Evolutionary conservation across 2,113 vertebrate species (phyloP), one percentile per base, ranked within the genome.

Genomic region (Helogale parvula): DNA sequence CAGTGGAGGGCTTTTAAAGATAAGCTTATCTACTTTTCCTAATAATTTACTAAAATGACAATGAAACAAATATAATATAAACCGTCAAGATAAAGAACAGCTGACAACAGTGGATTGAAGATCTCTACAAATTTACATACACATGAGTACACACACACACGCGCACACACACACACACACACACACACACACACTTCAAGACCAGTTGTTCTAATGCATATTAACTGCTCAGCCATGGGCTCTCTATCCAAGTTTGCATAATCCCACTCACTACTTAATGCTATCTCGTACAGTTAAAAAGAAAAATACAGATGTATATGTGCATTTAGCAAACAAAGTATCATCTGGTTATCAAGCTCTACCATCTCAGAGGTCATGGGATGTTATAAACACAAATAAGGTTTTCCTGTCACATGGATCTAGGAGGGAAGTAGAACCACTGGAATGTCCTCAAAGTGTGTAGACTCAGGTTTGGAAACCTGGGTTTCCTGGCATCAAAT

Each of bases 361-460:
- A 66, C 7, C 45, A 71, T 47, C 23, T 83, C 27, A 88, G 88
- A 90, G 50, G 80, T 83, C 38, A 86, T 0, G 16, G 33, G 16
- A 13, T 17, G 35, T 95, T 69, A 95, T 31, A 94, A 96, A 96
- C 11, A 76, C 76, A 88, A 85, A 47, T 15, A 69, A 76, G 45
- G 50, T 96, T 90, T 94, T 94, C 81, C 80, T 65, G 31, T 96
- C 94, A 84, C 7, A 2, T 83, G 47, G n/a, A 90, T 31, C 52
- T 65, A 60, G n/a, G 29, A 33, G 14, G 76, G 69, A 54, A 87
- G 31, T 31, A 79, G 54, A 82, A 52, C 38, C 35, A 72, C 7
- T 50, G 47, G 27, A 88, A 95, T 13, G 6, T 15, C 77, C 65
- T 31, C 54, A 77, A 33, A 72, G 45, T 41, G 38, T 66, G 65